phyloP scores from a whole-genome alignment of 35 echinoderm and acorn worm species.

The Diadema setosum region DNA sequence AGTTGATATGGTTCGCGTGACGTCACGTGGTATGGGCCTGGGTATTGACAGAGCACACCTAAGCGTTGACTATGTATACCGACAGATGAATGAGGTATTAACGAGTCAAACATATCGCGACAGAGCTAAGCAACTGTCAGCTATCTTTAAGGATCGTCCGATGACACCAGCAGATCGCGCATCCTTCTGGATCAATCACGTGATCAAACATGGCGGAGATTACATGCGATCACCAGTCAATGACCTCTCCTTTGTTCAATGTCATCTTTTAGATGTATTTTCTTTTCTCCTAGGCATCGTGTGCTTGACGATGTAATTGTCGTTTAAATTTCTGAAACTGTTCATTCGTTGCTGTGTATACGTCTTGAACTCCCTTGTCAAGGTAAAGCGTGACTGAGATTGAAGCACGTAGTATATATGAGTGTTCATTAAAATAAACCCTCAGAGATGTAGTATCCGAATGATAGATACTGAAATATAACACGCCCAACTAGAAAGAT shows the following conservation, averaged over 20 bases:
- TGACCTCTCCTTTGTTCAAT: background rate
- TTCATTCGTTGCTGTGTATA: too few relatives aligned
- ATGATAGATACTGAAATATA: too few relatives aligned
- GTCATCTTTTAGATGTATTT: background rate
- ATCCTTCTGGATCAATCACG: too few relatives aligned
- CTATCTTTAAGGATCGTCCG: background rate
- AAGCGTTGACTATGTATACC: background rate
- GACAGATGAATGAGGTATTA: background rate
- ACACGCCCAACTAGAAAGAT: too few relatives aligned
- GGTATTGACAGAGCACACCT: background rate
- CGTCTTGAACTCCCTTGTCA: too few relatives aligned
- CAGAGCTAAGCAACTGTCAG: background rate
- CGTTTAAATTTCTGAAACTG: too few relatives aligned
- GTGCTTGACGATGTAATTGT: too few relatives aligned
- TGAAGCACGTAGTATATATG: too few relatives aligned
- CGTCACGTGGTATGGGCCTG: constrained; percentile 12
- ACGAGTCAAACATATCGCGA: background rate
- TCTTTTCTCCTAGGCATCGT: background rate
- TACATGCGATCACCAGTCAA: background rate
- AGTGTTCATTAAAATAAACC: too few relatives aligned
- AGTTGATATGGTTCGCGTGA: background rate
- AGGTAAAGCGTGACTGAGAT: too few relatives aligned
- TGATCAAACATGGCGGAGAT: background rate
- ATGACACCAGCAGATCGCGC: background rate
- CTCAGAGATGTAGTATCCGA: too few relatives aligned